These are phyloP conservation scores for Rhagologus leucostigma DNA, from an alignment of 2,113 vertebrate genomes.

Conservation along the genomic window DNA sequence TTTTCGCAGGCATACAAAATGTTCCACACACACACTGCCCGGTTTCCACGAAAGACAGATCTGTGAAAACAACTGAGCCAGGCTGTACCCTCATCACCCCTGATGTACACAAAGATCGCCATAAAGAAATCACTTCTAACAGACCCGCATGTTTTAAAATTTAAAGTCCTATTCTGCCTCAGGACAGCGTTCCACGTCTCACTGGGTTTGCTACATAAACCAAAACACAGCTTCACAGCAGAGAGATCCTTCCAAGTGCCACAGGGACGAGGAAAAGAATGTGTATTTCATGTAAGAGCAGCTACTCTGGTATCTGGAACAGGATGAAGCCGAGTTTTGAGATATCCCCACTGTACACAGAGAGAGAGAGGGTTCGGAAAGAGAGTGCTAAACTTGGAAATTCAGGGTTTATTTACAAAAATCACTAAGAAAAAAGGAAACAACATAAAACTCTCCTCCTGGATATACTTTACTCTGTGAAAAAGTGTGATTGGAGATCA, in stretches of 20 bases:
- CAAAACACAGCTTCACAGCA: neutral
- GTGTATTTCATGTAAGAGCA: neutral
- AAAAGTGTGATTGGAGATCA: neutral
- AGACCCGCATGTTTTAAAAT: neutral
- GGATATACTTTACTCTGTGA: neutral
- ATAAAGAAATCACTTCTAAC: neutral
- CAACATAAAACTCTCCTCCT: neutral
- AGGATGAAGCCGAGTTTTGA: neutral
- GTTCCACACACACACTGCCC: accelerated
- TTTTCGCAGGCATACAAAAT: too few species aligned
- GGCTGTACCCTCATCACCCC: neutral
- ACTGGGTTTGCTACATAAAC: neutral
- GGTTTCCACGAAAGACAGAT: accelerated
- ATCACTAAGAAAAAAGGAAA: slow-evolving; percentile 4
- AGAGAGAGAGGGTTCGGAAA: neutral
- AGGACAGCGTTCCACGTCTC: accelerated
- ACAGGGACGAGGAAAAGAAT: neutral
- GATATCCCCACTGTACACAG: neutral
- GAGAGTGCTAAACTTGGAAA: slow-evolving; percentile 34
- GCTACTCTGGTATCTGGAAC: neutral
- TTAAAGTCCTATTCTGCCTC: neutral
- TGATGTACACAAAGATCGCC: neutral
- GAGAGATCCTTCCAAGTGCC: neutral
- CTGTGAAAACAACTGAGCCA: neutral
- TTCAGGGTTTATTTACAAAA: slow-evolving; percentile 68